Conservation (phyloP, 92 coral and sea anemone species). For the Porites lobata region DNA sequence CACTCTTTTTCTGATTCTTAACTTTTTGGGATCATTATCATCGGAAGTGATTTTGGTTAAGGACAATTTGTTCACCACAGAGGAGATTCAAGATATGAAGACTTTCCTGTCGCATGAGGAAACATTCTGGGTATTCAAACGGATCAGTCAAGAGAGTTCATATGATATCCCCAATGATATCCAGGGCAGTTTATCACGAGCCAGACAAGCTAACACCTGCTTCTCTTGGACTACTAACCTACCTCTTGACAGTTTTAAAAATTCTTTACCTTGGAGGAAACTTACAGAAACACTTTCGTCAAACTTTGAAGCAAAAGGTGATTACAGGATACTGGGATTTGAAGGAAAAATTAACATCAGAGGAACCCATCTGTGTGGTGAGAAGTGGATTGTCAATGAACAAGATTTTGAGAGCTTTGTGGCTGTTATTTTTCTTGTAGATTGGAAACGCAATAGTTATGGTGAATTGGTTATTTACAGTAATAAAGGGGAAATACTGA, state of each 20-base stretch:
- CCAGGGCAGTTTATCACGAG: background rate
- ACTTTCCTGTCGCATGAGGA: constrained; percentile 55
- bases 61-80: constrained; percentile 51
- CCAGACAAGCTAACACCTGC: background rate
- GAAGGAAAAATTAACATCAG: constrained; percentile 64
- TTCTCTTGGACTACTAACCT: constrained; percentile 59
- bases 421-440: constrained; percentile 56
- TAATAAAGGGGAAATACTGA: constrained; percentile 70
- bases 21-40: background rate
- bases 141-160: constrained; percentile 2
- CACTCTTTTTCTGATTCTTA: background rate
- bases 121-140: constrained; percentile 69
- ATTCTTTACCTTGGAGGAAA: constrained; percentile 37
- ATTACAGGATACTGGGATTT: constrained; percentile 1
- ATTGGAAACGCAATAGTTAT: constrained; percentile 77
- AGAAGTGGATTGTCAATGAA: background rate
- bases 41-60: constrained; percentile 39
- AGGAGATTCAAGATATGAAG: constrained; percentile 46
- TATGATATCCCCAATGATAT: background rate
- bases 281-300: constrained; percentile 14
- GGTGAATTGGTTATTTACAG: constrained; percentile 82
- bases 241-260: constrained; percentile 20
- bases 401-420: constrained; percentile 8
- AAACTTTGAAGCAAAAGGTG: constrained; percentile 7
- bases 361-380: constrained; percentile 53